Conservation (phyloP, 2,888 invertebrate species). For the Lepetodrilus schrolli region DNA sequence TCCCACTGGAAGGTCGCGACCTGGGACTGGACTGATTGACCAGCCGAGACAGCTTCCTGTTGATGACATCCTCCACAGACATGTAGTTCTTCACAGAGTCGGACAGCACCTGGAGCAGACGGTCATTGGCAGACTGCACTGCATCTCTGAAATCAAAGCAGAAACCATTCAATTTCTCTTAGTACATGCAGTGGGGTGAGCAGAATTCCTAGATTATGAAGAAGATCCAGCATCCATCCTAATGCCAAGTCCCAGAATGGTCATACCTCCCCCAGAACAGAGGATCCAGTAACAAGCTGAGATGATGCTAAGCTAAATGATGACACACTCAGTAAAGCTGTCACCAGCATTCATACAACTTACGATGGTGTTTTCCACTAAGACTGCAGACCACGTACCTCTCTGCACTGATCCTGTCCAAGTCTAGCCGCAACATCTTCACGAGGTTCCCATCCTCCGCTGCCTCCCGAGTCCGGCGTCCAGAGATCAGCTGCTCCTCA, state of each 20-base stretch:
- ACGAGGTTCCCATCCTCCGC: conserved; percentile 59
- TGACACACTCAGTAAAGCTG: too few relatives aligned
- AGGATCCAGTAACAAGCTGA: too few relatives aligned
- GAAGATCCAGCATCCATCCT: too few relatives aligned
- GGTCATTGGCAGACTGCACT: conserved; percentile 64
- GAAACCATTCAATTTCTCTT: too few relatives aligned
- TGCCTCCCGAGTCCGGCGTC: conserved; percentile 45
- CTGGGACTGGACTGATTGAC: conserved; percentile 33
- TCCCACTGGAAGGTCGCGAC: background rate
- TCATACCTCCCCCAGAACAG: too few relatives aligned
- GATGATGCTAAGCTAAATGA: too few relatives aligned
- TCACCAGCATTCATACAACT: too few relatives aligned
- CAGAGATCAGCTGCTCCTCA: conserved; percentile 45
- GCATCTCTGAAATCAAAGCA: conserved; percentile 61
- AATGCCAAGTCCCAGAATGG: too few relatives aligned
- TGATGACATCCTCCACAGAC: conserved; percentile 68
- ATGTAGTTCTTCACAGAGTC: conserved; percentile 68
- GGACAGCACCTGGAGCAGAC: conserved; percentile 66
- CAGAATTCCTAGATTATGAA: too few relatives aligned
- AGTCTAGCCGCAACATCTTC: conserved; percentile 62
- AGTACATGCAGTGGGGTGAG: too few relatives aligned
- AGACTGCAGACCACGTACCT: conserved; percentile 45
- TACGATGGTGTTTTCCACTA: background rate
- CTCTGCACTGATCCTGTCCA: conserved; percentile 61
- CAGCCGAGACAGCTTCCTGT: conserved; percentile 56